A percentile compares a stretch with the other conserved stretches of the same genome.
Conservation (phyloP, 2,888 invertebrate genomes). For the Oscheius onirici region DNA sequence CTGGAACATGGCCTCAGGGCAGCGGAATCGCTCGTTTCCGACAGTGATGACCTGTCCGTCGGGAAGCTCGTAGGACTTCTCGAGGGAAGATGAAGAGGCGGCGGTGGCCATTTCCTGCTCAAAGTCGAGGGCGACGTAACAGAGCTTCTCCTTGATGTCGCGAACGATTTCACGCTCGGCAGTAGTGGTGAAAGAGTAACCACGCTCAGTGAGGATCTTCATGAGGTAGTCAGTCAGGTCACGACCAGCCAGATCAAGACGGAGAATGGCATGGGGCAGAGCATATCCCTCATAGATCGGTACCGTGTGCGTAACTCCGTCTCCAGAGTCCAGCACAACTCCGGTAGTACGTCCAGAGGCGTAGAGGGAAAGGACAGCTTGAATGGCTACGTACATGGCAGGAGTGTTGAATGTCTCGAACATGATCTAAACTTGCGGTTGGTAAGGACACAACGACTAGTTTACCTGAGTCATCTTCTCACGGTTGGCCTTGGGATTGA, state of each 20-base stretch:
- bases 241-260: conserved; percentile 75
- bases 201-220: conserved; percentile 76
- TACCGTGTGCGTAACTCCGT: conserved; percentile 83
- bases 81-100: conserved; percentile 87
- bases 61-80: conserved; percentile 90
- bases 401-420: conserved; percentile 83
- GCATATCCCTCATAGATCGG: conserved; percentile 84
- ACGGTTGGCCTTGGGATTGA: conserved; percentile 92
- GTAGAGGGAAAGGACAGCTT: conserved; percentile 89
- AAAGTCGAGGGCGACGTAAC: conserved; percentile 97
- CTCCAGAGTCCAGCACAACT: conserved; percentile 85
- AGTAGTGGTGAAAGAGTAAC: conserved; percentile 72
- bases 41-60: conserved; percentile 79
- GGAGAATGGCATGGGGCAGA: conserved; percentile 75
- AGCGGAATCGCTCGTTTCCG: conserved; percentile 82
- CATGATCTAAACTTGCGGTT: conserved; percentile 78
- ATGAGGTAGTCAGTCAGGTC: conserved; percentile 77
- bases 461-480: conserved; percentile 85
- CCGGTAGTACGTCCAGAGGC: conserved; percentile 77
- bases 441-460: conserved; percentile 81
- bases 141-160: conserved; percentile 91
- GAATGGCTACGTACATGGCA: conserved; percentile 85
- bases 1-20: conserved; percentile 88
- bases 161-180: conserved; percentile 85
- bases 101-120: conserved; percentile 94